Evolutionary conservation across 2,888 invertebrate genomes (phyloP).

Genomic region (Eristalis tenax): DNA sequence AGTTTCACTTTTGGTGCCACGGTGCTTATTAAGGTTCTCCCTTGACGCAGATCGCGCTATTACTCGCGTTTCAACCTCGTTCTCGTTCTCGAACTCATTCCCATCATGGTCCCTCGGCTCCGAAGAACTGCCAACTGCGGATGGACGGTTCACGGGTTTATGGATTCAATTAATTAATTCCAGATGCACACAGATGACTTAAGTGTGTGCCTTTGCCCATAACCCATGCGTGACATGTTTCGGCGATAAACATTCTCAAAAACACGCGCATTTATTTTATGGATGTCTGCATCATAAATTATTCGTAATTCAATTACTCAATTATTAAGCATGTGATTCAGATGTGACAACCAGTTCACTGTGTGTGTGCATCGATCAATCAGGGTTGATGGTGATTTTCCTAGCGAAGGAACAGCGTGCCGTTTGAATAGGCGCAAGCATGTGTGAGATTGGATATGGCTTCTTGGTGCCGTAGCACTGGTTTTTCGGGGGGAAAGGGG

Average conservation of each 20-base stretch:
- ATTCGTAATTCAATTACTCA: slow-evolving; percentile 34
- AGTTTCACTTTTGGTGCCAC: slow-evolving; percentile 18
- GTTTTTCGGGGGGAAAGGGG: not conserved
- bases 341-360: slow-evolving; percentile 9
- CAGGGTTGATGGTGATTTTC: not conserved
- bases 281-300: slow-evolving; percentile 20
- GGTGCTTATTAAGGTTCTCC: not conserved
- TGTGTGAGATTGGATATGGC: not conserved
- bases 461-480: not conserved
- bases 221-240: not conserved
- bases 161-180: slow-evolving; percentile 28
- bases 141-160: slow-evolving; percentile 3
- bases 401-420: not conserved
- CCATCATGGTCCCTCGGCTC: not conserved
- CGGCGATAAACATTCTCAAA: not conserved
- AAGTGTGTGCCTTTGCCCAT: not conserved
- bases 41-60: not conserved
- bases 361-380: slow-evolving; percentile 16
- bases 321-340: slow-evolving; percentile 29
- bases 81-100: no score
- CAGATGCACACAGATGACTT: slow-evolving; percentile 8
- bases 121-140: slow-evolving; percentile 30
- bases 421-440: not conserved
- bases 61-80: not conserved
- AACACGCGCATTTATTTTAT: not conserved